Conservation (phyloP, 2,888 invertebrate species). For the Conchocele bisecta region DNA sequence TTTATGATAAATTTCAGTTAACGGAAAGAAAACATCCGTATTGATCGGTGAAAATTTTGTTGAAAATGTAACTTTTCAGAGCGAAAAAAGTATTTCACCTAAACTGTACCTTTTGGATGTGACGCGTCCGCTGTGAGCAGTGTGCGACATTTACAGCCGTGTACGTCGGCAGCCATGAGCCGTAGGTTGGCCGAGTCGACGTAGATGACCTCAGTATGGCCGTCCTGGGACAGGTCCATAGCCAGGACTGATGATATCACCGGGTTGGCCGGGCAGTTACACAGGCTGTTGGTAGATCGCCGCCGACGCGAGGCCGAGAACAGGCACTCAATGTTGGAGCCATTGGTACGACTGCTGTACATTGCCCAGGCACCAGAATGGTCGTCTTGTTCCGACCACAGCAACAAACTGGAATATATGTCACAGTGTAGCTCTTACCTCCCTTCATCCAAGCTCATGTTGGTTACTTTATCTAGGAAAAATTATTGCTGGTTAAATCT, state of each 20-base stretch:
- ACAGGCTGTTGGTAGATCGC: conserved; percentile 76
- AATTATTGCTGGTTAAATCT: too few species aligned
- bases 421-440: too few species aligned
- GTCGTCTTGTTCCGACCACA: conserved; percentile 69
- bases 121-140: conserved; percentile 21
- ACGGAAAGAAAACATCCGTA: too few species aligned
- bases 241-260: conserved; percentile 87
- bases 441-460: too few species aligned
- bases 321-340: conserved; percentile 12
- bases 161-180: conserved; percentile 67
- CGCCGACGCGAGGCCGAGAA: conserved; percentile 35
- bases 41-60: too few species aligned
- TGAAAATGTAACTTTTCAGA: too few species aligned
- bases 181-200: conserved; percentile 55
- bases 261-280: conserved; percentile 87
- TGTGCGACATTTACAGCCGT: conserved; percentile 67
- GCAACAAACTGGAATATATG: conserved; percentile 64
- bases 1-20: too few species aligned
- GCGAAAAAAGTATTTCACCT: too few species aligned
- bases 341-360: conserved; percentile 36
- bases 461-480: too few species aligned
- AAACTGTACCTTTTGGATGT: conserved; percentile 43
- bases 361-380: conserved; percentile 27
- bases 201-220: conserved; percentile 67
- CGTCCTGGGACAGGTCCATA: conserved; percentile 87